Evolutionary conservation across 2,888 invertebrate species (phyloP), one percentile per base, ranked within the genome.

Genomic region (Marasmarcha lunaedactyla): DNA sequence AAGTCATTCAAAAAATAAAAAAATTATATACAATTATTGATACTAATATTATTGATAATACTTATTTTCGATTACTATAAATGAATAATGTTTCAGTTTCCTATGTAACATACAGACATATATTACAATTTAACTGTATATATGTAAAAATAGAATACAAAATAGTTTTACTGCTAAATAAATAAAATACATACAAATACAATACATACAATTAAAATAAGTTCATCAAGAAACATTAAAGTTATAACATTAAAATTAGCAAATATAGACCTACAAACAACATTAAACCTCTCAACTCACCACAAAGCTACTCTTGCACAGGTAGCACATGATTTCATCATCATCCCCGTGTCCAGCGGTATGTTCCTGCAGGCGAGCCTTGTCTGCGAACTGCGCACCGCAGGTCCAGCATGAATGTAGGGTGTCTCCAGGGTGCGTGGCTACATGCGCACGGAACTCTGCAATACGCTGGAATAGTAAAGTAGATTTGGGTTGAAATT

Each of bases 361-460:
- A 44, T 65, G 65, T 3, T 52, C 56, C 12, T 46, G 51, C 37
- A 71, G 58, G 10, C 2, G 6, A 7, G 10, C 2, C n/a, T 11
- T 30, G 10, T 9, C 11, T 3, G 30, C 3, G 11, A 30, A 30
- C 30, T 30, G 30, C 37, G 72, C 70, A 47, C 81, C 79, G 57
- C 81, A 81, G 42, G 71, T 61, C 81, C 81, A 81, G 61, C 79
- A 81, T 34, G 66, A 68, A 60, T 78, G 79, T 39, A 58, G 50
- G 37, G 71, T 59, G 45, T 52, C 65, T 2, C 46, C 47, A 1
- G 63, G 62, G 55, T 76, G 76, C 14, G 49, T 12, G 0, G 45
- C 51, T 30, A 42, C 37, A 57, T 78, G 78, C 42, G 50, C 37
- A 11, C 72, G 70, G 57, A 59, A 71, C 42, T 69, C 68, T 3